phyloP scores from a whole-genome alignment of 2,113 vertebrate species.

The Siniperca chuatsi region DNA sequence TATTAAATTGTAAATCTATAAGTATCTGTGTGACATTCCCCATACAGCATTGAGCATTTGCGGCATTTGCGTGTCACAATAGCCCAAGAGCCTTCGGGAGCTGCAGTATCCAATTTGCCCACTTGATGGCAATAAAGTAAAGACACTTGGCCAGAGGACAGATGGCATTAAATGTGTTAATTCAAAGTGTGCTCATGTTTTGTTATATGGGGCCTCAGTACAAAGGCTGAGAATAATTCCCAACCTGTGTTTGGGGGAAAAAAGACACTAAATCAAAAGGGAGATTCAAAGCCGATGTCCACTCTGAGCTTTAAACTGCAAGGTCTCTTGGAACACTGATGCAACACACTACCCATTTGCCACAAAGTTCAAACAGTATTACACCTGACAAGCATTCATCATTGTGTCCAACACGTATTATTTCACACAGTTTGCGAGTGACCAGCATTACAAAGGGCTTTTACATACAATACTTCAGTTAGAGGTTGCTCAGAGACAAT shows the following conservation, averaged over 20 bases:
- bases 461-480: not conserved
- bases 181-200: not conserved
- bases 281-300: not conserved
- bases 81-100: not conserved
- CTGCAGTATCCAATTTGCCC: constrained; percentile 43
- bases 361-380: not conserved
- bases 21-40: not conserved
- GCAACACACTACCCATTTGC: not conserved
- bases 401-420: not conserved
- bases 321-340: not conserved
- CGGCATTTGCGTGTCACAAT: not conserved
- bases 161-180: not conserved
- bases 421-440: not conserved
- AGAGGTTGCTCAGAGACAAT: not conserved
- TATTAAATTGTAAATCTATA: not conserved
- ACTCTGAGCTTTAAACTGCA: not conserved
- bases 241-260: not conserved
- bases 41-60: not conserved
- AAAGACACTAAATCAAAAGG: not conserved
- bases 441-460: not conserved
- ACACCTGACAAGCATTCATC: not conserved
- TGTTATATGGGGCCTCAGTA: not conserved
- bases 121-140: constrained; percentile 48
- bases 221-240: not conserved
- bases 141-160: not conserved